Percentiles rank a stretch among this genome's conserved stretches.
phyloP scores from a whole-genome alignment of 2,797 vertebrate species.

The Rhabdomys pumilio region DNA sequence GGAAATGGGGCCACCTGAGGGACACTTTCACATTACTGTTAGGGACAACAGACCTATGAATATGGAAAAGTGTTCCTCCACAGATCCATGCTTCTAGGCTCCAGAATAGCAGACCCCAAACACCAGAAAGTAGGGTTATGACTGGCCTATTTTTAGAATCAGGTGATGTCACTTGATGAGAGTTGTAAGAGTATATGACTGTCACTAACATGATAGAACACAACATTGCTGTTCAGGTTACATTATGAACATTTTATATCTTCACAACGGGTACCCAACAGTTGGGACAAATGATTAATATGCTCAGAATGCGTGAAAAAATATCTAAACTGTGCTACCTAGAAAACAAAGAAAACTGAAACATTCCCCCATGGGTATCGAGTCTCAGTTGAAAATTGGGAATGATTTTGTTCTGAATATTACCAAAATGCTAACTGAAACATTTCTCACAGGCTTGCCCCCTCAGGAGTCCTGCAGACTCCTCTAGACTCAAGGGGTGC shows the following conservation, averaged over 20 bases:
- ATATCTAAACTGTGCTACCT: accelerated
- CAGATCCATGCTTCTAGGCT: too few relatives aligned
- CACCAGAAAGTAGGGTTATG: accelerated
- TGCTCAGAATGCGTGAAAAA: background rate
- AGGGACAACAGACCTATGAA: background rate
- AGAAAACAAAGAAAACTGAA: background rate
- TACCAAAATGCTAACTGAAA: background rate
- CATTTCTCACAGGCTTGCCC: accelerated
- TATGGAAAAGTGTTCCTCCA: background rate
- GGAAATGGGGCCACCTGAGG: accelerated
- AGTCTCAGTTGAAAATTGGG: background rate
- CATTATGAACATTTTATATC: background rate
- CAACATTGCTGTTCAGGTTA: background rate
- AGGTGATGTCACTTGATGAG: background rate
- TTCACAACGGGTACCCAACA: background rate
- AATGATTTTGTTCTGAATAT: too few relatives aligned
- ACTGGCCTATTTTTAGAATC: background rate
- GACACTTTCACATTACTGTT: accelerated
- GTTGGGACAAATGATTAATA: background rate
- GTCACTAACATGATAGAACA: background rate
- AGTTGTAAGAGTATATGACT: background rate
- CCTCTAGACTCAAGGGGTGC: background rate
- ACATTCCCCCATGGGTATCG: too few relatives aligned
- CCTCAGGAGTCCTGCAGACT: background rate
- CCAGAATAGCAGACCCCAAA: background rate